These are phyloP conservation scores for Heliconius himera DNA, from an alignment of 1,140 invertebrate species.

Conservation along the genomic window DNA sequence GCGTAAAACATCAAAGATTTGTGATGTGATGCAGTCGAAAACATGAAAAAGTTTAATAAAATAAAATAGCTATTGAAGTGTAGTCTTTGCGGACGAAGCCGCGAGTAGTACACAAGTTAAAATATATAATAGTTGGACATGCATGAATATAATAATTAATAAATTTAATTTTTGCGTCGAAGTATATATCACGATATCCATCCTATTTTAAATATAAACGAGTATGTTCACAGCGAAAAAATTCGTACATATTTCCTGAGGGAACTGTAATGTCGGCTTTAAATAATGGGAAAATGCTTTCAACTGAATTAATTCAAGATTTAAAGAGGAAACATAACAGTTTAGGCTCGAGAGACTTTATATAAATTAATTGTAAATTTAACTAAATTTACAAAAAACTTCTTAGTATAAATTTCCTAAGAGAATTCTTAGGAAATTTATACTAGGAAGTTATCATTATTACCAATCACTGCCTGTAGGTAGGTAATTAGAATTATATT, in stretches of 20 bases:
- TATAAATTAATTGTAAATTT: background rate
- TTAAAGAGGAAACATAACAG: background rate
- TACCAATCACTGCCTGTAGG: too few relatives aligned
- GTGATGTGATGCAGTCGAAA: too few relatives aligned
- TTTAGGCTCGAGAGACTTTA: background rate
- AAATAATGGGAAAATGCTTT: slow-evolving; percentile 6
- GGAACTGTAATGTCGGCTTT: slow-evolving; percentile 9
- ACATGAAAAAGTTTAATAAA: too few relatives aligned
- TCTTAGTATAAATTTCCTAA: too few relatives aligned
- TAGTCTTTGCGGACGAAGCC: too few relatives aligned
- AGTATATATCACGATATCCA: background rate
- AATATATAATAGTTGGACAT: background rate
- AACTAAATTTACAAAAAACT: too few relatives aligned
- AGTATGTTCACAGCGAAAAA: background rate
- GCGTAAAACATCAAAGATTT: too few relatives aligned
- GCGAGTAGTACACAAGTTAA: too few relatives aligned
- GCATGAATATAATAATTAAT: background rate
- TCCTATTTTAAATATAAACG: background rate
- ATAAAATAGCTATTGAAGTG: too few relatives aligned
- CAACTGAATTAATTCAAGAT: background rate
- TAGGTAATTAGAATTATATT: too few relatives aligned
- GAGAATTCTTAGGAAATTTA: too few relatives aligned
- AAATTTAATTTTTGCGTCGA: background rate
- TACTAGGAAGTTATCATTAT: too few relatives aligned
- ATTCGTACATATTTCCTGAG: background rate